These are phyloP conservation scores for Vulpes lagopus DNA, from an alignment of 2,113 vertebrate genomes.

Conservation along the genomic window DNA sequence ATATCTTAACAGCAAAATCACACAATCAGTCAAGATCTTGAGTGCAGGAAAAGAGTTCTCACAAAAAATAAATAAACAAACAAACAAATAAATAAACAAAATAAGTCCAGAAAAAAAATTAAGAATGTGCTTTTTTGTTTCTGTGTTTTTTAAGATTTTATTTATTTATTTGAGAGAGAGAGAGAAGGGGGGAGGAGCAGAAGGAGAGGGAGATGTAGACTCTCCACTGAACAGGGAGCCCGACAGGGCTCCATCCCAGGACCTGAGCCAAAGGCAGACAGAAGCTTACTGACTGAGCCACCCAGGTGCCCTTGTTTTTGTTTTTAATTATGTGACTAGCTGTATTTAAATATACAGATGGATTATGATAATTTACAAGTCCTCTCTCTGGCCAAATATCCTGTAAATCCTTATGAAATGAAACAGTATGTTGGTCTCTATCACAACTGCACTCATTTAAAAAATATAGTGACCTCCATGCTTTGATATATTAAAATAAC, in stretches of 20 bases:
- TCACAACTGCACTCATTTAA: not conserved
- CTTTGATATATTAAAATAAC: not conserved
- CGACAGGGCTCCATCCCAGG: not conserved
- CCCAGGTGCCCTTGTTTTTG: conserved; percentile 37
- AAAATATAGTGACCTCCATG: not conserved
- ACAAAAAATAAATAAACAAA: not conserved
- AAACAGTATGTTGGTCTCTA: conserved; percentile 11
- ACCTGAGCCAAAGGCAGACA: not conserved
- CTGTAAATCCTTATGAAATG: conserved; percentile 54
- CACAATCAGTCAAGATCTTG: not conserved
- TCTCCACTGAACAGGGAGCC: not conserved
- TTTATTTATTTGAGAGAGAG: not conserved
- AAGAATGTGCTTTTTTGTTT: conserved; percentile 73
- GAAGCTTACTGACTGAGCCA: not conserved
- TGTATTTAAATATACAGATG: conserved; percentile 39
- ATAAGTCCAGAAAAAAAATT: conserved; percentile 33
- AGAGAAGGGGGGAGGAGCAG: not conserved
- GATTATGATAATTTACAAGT: conserved; percentile 65
- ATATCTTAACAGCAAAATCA: not conserved
- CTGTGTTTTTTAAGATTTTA: not conserved
- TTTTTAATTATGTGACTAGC: conserved; percentile 67
- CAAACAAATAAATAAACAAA: not conserved
- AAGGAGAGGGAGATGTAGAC: not conserved
- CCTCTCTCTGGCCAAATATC: conserved; percentile 45
- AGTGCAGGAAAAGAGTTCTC: not conserved